Base-by-base conservation (phyloP, 1,140 invertebrate species). In the Papilio polytes region DNA sequence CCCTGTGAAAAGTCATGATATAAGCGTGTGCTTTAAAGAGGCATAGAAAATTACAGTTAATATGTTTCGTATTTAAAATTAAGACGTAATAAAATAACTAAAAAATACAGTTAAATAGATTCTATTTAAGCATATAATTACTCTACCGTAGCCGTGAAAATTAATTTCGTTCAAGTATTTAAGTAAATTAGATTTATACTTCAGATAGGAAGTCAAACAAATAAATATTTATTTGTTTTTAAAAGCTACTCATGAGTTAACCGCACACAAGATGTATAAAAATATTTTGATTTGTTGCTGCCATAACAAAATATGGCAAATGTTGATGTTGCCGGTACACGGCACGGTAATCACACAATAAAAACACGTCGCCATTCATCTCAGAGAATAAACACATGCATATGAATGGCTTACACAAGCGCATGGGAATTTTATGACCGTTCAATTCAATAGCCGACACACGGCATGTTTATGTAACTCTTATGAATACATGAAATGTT, bases 1-100 rank as follows among this genome's bases (percentile, higher is more conserved):
- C 95, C 92, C 95, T 95, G 87, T 74, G 95, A 94, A 56, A 56
- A 84, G 12, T 31, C 10, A 3, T 31, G 59, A 8, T 63, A 12
- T 22, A 63, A 63, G 22, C 7, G 8, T 63, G 20, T 7, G n/a
- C n/a, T n/a, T n/a, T 26, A 26, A 26, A 26, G 26, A 26, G 26
- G 26, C 26, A 26, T 26, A 26, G 6, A 8, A 41, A 8, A 41
- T 41, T 8, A 8, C 36, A 41, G 7, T 36, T 41, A 41, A 41
- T 41, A 4, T 41, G 13, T 48, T 13, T 15, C 46, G n/a, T 10
- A 13, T 13, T 66, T 13, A 66, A 66, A 13, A 66, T 26, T 26
- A 26, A 66, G 59, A 31, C 59, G 59, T 26, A 66, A 66, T 31
- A 31, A 13, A 66, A 66, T 26, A 12, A n/a, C n/a, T n/a, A n/a